Conservation (phyloP, 2,888 invertebrate genomes). For the Diaprepes abbreviatus region DNA sequence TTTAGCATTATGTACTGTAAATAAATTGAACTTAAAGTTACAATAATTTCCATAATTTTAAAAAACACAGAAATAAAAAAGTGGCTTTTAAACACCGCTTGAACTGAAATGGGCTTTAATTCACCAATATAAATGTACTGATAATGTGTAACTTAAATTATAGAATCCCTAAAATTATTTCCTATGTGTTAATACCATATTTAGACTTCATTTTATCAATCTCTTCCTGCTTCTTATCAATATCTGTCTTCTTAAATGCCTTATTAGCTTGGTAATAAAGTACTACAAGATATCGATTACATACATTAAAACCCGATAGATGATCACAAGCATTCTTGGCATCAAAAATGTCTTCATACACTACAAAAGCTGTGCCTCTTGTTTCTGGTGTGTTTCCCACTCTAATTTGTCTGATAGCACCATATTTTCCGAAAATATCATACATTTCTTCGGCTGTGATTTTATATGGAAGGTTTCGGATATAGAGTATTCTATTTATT, state of each 20-base stretch:
- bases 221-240: slow-evolving; percentile 96
- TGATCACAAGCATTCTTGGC: slow-evolving; percentile 99
- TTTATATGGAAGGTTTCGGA: slow-evolving; percentile 98
- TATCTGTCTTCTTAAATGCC: slow-evolving; percentile 95
- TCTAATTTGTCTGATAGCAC: slow-evolving; percentile 97
- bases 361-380: slow-evolving; percentile 98
- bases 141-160: too few relatives aligned
- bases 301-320: slow-evolving; percentile 98
- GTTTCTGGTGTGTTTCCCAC: slow-evolving; percentile 98
- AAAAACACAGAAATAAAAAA: too few relatives aligned
- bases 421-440: slow-evolving; percentile 99
- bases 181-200: slow-evolving; percentile 79
- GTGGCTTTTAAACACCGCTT: too few relatives aligned
- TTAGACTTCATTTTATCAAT: slow-evolving; percentile 95
- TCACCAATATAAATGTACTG: too few relatives aligned
- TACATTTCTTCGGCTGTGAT: slow-evolving; percentile 99
- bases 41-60: too few relatives aligned
- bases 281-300: slow-evolving; percentile 98
- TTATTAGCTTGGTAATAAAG: slow-evolving; percentile 97
- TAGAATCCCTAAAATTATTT: not conserved
- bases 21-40: too few relatives aligned
- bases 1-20: too few relatives aligned
- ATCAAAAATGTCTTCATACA: slow-evolving; percentile 99
- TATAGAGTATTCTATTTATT: slow-evolving; percentile 96
- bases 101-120: too few relatives aligned